phyloP scores from a whole-genome alignment of 1,140 invertebrate species.

The Holotrichia oblita region DNA sequence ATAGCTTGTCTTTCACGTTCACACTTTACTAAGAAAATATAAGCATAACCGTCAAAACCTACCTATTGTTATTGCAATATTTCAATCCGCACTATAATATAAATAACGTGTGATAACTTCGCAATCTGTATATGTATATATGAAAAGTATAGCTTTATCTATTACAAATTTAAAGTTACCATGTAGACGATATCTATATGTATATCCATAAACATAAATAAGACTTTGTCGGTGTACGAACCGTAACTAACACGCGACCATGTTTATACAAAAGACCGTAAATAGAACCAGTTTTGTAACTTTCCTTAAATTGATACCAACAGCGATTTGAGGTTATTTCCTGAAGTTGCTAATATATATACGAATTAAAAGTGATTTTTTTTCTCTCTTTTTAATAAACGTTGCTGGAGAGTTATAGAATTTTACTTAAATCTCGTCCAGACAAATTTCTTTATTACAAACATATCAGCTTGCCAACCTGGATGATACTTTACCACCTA shows the following conservation, averaged over 20 bases:
- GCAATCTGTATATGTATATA: background rate
- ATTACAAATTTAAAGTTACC: background rate
- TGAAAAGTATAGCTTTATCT: background rate
- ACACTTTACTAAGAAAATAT: background rate
- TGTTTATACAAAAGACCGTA: background rate
- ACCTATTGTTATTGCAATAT: background rate
- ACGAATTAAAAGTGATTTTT: too few relatives aligned
- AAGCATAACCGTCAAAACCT: background rate
- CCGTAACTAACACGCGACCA: slow-evolving; percentile 19
- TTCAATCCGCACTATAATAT: background rate
- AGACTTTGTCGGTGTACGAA: background rate
- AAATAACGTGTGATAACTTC: slow-evolving; percentile 17
- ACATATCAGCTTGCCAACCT: too few relatives aligned
- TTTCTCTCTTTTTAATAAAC: too few relatives aligned
- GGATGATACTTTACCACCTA: too few relatives aligned
- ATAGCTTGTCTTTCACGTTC: background rate
- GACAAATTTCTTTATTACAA: too few relatives aligned
- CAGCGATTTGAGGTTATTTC: background rate
- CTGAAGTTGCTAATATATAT: background rate
- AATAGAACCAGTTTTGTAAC: slow-evolving; percentile 16
- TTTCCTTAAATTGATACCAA: slow-evolving; percentile 2
- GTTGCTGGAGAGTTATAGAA: too few relatives aligned
- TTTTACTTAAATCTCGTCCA: too few relatives aligned
- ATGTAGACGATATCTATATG: background rate
- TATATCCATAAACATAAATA: slow-evolving; percentile 14